Evolutionary conservation across 2,113 vertebrate genomes (phyloP).

Genomic region (Pelobates fuscus): DNA sequence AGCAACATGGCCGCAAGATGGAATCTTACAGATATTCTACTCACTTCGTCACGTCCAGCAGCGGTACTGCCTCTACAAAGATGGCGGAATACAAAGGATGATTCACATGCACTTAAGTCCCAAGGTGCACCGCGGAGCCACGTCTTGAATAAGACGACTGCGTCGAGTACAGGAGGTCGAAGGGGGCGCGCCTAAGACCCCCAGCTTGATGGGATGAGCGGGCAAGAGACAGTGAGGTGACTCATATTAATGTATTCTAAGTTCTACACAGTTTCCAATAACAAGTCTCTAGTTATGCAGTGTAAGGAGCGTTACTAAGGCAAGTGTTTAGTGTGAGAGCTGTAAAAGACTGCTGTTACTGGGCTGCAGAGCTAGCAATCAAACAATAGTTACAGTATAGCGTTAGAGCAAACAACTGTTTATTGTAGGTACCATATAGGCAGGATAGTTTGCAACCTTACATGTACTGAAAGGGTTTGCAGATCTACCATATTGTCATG

Average conservation of each 20-base stretch:
- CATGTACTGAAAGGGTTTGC: no score
- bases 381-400: no score
- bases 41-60: neutral
- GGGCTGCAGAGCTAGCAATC: neutral
- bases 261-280: no score
- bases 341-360: neutral
- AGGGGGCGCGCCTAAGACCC: neutral
- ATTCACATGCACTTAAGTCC: neutral
- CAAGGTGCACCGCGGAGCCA: conserved; percentile 28
- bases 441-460: no score
- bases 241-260: neutral
- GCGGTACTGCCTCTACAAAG: conserved; percentile 20
- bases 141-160: neutral
- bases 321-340: neutral
- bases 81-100: conserved; percentile 18
- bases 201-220: neutral
- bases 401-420: no score
- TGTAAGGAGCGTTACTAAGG: neutral
- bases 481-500: no score
- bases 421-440: no score
- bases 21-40: neutral
- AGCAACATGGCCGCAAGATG: neutral
- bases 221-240: neutral
- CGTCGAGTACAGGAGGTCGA: neutral
- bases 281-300: no score